phyloP scores from a whole-genome alignment of 2,888 invertebrate species.

The Rhamnusium bicolor region DNA sequence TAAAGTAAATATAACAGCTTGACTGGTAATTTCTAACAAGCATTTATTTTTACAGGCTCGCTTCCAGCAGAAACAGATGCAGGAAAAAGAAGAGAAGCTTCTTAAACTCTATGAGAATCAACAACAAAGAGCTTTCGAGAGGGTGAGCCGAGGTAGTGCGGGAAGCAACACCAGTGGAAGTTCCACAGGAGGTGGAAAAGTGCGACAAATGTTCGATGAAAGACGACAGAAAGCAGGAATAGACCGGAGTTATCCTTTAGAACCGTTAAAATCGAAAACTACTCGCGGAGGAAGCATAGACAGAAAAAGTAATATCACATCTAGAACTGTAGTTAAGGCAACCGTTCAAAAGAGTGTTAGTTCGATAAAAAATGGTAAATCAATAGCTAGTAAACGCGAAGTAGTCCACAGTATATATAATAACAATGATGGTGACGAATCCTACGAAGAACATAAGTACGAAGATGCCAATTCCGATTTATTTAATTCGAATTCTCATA shows the following conservation, averaged over 20 bases:
- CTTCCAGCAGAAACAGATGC: conserved; percentile 87
- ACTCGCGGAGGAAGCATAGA: conserved; percentile 65
- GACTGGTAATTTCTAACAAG: background rate
- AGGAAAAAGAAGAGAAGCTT: conserved; percentile 86
- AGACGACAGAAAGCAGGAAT: conserved; percentile 83
- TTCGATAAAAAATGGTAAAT: conserved; percentile 68
- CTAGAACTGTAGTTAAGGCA: conserved; percentile 66
- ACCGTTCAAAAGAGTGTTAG: conserved; percentile 67
- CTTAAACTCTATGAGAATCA: conserved; percentile 81
- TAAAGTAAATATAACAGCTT: no score
- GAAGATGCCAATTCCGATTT: conserved; percentile 53
- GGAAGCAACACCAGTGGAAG: conserved; percentile 69
- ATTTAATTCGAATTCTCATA: conserved; percentile 44
- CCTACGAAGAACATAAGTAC: conserved; percentile 63
- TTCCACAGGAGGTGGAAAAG: conserved; percentile 67
- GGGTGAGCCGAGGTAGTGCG: conserved; percentile 73
- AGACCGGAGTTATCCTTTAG: conserved; percentile 87
- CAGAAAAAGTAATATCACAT: conserved; percentile 60
- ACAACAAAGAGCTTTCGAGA: conserved; percentile 78
- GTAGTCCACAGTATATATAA: conserved; percentile 65
- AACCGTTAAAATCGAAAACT: conserved; percentile 77
- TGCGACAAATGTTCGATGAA: conserved; percentile 91
- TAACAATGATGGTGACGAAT: conserved; percentile 65
- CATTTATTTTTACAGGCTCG: conserved; percentile 76
- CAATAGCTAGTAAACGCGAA: conserved; percentile 68